Percentiles rank a stretch among this genome's conserved stretches.
phyloP scores from a whole-genome alignment of 1,140 invertebrate species.

The Monomorium pharaonis region DNA sequence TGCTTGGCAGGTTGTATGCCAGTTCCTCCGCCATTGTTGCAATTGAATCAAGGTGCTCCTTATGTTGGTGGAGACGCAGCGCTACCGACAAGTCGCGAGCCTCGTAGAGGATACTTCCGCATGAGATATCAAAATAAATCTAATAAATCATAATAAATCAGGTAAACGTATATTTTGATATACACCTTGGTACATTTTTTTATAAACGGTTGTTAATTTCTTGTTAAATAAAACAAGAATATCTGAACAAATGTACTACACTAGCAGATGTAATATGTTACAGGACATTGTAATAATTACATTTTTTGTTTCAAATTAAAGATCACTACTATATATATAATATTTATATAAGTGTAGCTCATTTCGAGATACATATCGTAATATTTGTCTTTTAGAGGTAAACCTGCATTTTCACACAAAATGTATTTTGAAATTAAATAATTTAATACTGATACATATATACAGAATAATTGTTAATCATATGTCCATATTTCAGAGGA shows the following conservation, averaged over 20 bases:
- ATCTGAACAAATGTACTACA: neutral
- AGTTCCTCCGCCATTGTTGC: conserved; percentile 73
- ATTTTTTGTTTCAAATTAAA: neutral
- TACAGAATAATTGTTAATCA: neutral
- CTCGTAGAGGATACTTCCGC: conserved; percentile 75
- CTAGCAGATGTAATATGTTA: neutral
- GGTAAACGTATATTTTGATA: neutral
- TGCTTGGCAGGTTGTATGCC: conserved; percentile 77
- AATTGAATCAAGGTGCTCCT: conserved; percentile 66
- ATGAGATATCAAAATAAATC: conserved; percentile 55
- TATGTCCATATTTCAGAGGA: neutral
- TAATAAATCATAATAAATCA: conserved; percentile 11
- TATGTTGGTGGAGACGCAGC: conserved; percentile 68
- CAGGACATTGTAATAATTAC: neutral
- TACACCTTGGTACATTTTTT: neutral
- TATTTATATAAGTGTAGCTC: too few relatives aligned
- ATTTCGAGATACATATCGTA: too few relatives aligned
- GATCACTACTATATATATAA: too few relatives aligned
- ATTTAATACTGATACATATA: neutral
- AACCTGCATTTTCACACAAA: too few relatives aligned
- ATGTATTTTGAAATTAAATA: neutral
- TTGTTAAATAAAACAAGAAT: neutral
- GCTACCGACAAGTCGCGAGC: conserved; percentile 78
- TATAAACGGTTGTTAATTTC: neutral
- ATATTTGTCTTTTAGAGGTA: too few relatives aligned